Conservation (phyloP, 2,113 vertebrate species). For the Protobothrops flavoviridis region DNA sequence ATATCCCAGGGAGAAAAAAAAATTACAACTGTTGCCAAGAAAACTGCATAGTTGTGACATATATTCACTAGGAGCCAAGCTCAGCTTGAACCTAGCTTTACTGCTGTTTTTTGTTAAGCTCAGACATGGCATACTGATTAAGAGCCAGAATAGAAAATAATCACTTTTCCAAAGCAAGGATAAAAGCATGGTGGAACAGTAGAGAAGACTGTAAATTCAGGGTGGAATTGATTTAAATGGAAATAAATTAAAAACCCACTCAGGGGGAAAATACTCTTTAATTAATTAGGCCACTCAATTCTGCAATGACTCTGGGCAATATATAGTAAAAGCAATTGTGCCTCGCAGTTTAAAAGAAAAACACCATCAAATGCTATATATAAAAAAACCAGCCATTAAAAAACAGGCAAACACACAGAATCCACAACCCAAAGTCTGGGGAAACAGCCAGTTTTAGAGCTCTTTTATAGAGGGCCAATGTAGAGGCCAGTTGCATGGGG, state of each 20-base stretch:
- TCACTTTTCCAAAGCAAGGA: not conserved
- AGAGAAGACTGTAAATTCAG: not conserved
- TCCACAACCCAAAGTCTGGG: not conserved
- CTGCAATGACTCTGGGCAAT: not conserved
- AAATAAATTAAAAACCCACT: not conserved
- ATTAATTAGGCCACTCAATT: not conserved
- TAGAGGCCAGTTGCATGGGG: not conserved
- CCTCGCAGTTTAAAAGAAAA: not conserved
- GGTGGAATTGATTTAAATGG: not conserved
- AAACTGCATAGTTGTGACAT: not conserved
- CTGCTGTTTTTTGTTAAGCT: not conserved
- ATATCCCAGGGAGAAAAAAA: not conserved
- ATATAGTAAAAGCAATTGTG: not conserved
- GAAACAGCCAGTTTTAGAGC: not conserved
- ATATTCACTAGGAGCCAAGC: not conserved
- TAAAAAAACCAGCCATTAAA: not conserved
- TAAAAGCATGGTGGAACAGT: not conserved
- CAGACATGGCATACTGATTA: not conserved
- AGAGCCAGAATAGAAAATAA: not conserved
- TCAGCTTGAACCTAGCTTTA: not conserved
- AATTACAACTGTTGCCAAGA: not conserved
- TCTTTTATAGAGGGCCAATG: not conserved
- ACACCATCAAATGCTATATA: not conserved
- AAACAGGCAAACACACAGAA: not conserved
- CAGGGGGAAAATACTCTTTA: not conserved